phyloP scores from a whole-genome alignment of 2,888 invertebrate genomes.

The Pterostichus madidus region DNA sequence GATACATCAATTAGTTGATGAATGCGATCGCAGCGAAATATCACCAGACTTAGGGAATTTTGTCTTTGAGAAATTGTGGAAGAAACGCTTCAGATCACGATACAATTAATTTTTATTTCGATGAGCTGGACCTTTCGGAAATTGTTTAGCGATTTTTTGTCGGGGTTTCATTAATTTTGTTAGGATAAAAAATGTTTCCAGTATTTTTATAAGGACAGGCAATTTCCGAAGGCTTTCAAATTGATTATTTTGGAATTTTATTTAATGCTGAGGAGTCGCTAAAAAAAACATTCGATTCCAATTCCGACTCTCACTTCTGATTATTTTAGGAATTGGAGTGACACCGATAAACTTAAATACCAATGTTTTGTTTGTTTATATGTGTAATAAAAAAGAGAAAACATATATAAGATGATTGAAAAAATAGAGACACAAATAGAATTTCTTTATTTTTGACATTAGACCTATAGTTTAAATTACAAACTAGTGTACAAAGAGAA shows the following conservation, averaged over 20 bases:
- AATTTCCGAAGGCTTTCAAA: constrained; percentile 15
- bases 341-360: too few relatives aligned
- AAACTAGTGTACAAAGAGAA: too few relatives aligned
- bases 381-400: too few relatives aligned
- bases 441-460: too few relatives aligned
- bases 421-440: too few relatives aligned
- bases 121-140: constrained; percentile 27
- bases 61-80: not conserved
- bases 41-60: not conserved
- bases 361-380: too few relatives aligned
- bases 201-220: constrained; percentile 31
- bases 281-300: too few relatives aligned
- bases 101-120: constrained; percentile 46
- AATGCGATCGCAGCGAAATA: constrained; percentile 27
- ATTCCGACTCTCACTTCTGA: too few relatives aligned
- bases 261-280: too few relatives aligned
- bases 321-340: too few relatives aligned
- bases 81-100: constrained; percentile 3
- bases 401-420: too few relatives aligned
- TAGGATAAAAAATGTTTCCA: constrained; percentile 11
- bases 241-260: constrained; percentile 8
- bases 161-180: constrained; percentile 24
- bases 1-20: not conserved
- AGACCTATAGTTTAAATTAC: too few relatives aligned
- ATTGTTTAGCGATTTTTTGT: constrained; percentile 22